Conservation (phyloP, 1,140 invertebrate species). For the Hypothenemus hampei region DNA sequence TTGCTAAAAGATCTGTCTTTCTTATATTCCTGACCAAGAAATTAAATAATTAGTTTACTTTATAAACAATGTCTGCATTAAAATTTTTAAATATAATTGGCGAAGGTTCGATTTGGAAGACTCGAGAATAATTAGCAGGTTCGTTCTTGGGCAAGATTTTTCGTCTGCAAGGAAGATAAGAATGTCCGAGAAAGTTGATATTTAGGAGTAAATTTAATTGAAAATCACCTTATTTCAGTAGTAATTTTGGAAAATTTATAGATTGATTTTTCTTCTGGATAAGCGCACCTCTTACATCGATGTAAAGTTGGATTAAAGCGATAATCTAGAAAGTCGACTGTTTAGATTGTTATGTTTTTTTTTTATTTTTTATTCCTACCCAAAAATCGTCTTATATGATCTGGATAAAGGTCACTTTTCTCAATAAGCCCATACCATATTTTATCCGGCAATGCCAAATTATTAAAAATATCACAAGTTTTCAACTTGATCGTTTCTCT, state of each 20-base stretch:
- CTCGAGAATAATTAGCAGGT: neutral
- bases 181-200: neutral
- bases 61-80: no score
- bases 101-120: no score
- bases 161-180: neutral
- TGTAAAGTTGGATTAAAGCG: slow-evolving; percentile 18
- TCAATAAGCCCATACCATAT: slow-evolving; percentile 28
- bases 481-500: slow-evolving; percentile 28
- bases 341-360: neutral
- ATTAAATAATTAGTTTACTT: no score
- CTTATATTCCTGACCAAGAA: no score
- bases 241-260: no score
- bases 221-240: neutral
- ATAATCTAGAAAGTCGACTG: slow-evolving; percentile 13
- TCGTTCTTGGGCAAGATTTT: neutral
- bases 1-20: slow-evolving; percentile 14
- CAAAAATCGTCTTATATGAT: slow-evolving; percentile 16
- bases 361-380: slow-evolving; percentile 1
- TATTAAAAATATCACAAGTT: slow-evolving; percentile 17
- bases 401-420: slow-evolving; percentile 27
- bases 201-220: neutral
- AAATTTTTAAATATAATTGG: no score
- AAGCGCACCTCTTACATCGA: slow-evolving; percentile 9
- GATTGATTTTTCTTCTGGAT: no score
- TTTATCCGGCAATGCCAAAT: slow-evolving; percentile 9